Evolutionary conservation across 2,113 vertebrate genomes (phyloP).

Genomic region (chimpanzee (Pan troglodytes)): NHGRI_mPanTro3-v2.1_pri NC_072401.2:6643501-6644000

Average conservation of each 20-base stretch:
- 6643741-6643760: neutral
- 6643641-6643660: neutral
- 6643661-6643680: neutral
- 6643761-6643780: neutral
- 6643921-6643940: too few species aligned
- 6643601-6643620: neutral
- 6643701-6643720: neutral
- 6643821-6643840: neutral
- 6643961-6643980: too few species aligned
- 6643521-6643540: neutral
- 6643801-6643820: neutral
- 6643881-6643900: accelerated
- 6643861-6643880: too few species aligned
- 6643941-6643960: neutral
- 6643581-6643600: neutral
- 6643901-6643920: neutral
- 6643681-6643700: neutral
- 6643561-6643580: neutral
- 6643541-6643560: too few species aligned
- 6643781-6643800: accelerated
- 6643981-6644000: neutral
- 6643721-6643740: neutral
- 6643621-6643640: neutral
- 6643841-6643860: neutral
- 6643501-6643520: neutral